These are phyloP conservation scores for Gasterosteus aculeatus DNA, from an alignment of 2,113 vertebrate species.

Conservation along the genomic window DNA sequence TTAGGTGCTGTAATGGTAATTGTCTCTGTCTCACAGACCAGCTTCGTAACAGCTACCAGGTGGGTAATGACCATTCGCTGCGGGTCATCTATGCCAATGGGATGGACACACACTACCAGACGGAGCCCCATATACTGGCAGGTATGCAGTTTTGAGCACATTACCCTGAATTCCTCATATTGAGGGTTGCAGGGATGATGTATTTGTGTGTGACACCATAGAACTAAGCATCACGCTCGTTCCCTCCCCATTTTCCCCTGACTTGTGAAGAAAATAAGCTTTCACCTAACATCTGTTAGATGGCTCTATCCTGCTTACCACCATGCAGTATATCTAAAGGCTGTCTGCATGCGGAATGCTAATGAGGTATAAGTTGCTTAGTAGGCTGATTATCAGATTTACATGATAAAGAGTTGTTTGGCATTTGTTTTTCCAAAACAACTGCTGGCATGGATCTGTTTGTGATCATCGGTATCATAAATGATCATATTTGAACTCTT, in stretches of 20 bases:
- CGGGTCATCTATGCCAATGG: slow-evolving; percentile 94
- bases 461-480: slow-evolving; percentile 3
- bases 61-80: slow-evolving; percentile 94
- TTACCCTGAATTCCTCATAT: neutral
- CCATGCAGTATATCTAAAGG: neutral
- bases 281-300: neutral
- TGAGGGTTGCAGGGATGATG: neutral
- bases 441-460: slow-evolving; percentile 2
- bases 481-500: neutral
- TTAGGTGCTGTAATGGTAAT: neutral
- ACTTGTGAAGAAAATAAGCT: neutral
- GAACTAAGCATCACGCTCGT: neutral
- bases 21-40: slow-evolving; percentile 84
- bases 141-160: slow-evolving; percentile 44
- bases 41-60: slow-evolving; percentile 94
- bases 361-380: neutral
- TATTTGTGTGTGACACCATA: neutral
- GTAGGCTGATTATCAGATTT: neutral
- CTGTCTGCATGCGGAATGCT: neutral
- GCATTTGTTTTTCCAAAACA: neutral
- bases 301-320: neutral
- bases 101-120: slow-evolving; percentile 95
- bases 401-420: neutral
- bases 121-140: slow-evolving; percentile 94
- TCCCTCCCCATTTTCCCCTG: neutral